phyloP scores from a whole-genome alignment of 2,888 invertebrate genomes.

The Harpagoxenus sublaevis region DNA sequence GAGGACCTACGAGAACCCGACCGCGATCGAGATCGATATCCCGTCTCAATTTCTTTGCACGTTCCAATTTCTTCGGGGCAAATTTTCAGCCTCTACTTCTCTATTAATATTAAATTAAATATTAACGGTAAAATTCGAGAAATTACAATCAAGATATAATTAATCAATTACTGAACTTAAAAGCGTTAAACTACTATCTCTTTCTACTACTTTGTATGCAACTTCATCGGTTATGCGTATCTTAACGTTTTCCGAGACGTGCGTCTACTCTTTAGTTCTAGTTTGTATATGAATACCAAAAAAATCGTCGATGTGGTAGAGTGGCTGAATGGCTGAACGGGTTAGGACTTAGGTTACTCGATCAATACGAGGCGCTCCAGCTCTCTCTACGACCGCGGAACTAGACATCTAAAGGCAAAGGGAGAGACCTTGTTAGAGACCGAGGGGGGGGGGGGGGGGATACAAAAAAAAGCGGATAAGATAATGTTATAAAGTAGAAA shows the following conservation, averaged over 20 bases:
- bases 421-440: slow-evolving; percentile 44
- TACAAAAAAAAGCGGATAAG: slow-evolving; percentile 25
- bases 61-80: not conserved
- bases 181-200: not conserved
- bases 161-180: not conserved
- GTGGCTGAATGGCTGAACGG: slow-evolving; percentile 57
- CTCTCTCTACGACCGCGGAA: slow-evolving; percentile 58
- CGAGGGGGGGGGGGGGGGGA: not conserved
- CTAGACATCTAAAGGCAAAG: slow-evolving; percentile 59
- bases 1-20: not conserved
- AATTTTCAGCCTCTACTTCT: not conserved
- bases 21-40: not conserved
- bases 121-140: not conserved
- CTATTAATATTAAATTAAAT: not conserved
- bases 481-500: not conserved
- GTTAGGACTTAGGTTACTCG: slow-evolving; percentile 73
- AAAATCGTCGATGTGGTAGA: not conserved
- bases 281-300: slow-evolving; percentile 4
- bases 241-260: not conserved
- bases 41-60: no score
- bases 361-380: slow-evolving; percentile 81
- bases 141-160: not conserved
- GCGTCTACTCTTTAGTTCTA: not conserved
- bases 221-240: not conserved
- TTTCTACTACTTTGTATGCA: not conserved